A percentile compares a stretch with the other conserved stretches of the same genome.
Conservation (phyloP, 1,140 invertebrate species). For the Bombus haemorrhoidalis region DNA sequence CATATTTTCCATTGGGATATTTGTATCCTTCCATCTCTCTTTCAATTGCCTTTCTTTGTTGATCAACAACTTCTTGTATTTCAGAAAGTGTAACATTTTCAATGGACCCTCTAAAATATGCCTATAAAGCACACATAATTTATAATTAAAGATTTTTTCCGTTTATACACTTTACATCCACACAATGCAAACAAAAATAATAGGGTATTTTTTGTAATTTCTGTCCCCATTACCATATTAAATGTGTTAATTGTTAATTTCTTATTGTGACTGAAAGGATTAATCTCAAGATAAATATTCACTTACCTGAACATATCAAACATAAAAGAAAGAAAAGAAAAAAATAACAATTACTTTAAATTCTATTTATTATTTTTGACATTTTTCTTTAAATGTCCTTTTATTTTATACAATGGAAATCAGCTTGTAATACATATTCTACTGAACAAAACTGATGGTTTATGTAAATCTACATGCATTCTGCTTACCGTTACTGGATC, state of each 20-base stretch:
- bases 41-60: slow-evolving; percentile 83
- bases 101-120: slow-evolving; percentile 56
- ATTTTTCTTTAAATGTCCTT: neutral
- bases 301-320: slow-evolving; percentile 17
- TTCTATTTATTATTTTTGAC: neutral
- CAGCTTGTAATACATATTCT: neutral
- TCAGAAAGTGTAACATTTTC: slow-evolving; percentile 73
- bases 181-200: neutral
- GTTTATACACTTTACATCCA: neutral
- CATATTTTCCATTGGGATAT: slow-evolving; percentile 84
- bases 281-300: neutral
- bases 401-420: neutral
- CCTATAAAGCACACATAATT: slow-evolving; percentile 40
- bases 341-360: neutral
- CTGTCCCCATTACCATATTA: neutral
- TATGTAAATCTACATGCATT: slow-evolving; percentile 40
- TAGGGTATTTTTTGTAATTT: neutral
- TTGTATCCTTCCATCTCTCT: slow-evolving; percentile 85
- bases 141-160: neutral
- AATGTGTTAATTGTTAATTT: slow-evolving; percentile 10
- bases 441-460: neutral
- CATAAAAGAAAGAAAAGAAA: neutral
- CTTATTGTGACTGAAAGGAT: neutral
- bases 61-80: slow-evolving; percentile 84
- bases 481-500: slow-evolving; percentile 69